Conservation (phyloP, 2,888 invertebrate genomes). For the Magallana nippona region DNA sequence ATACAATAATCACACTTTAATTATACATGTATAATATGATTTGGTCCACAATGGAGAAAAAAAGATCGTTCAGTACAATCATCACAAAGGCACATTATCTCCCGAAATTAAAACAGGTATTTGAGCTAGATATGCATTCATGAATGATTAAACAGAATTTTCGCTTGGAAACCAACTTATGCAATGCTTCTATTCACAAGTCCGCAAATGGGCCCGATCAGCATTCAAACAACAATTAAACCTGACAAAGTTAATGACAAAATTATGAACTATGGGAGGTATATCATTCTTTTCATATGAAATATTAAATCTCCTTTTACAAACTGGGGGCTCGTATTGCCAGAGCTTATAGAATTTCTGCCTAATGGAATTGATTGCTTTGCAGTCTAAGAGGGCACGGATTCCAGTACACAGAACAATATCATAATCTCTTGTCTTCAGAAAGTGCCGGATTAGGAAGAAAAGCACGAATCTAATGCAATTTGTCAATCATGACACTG, state of each 20-base stretch:
- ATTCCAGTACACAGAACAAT: slow-evolving; percentile 23
- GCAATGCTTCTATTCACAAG: not conserved
- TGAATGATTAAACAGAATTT: slow-evolving; percentile 15
- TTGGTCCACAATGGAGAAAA: not conserved
- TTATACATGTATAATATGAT: not conserved
- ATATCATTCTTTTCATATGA: slow-evolving; percentile 30
- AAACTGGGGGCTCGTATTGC: slow-evolving; percentile 8
- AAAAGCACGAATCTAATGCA: slow-evolving; percentile 27
- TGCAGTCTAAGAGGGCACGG: not conserved
- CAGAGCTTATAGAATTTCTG: slow-evolving; percentile 4
- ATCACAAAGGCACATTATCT: not conserved
- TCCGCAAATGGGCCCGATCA: slow-evolving; percentile 2
- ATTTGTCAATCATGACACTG: slow-evolving; percentile 26
- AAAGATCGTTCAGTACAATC: not conserved
- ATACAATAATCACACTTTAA: not conserved
- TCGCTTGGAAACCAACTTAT: slow-evolving; percentile 7
- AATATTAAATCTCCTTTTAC: slow-evolving; percentile 30
- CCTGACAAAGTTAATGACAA: slow-evolving; percentile 33
- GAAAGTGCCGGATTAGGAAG: slow-evolving; percentile 22
- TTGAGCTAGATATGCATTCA: slow-evolving; percentile 1
- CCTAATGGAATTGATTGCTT: slow-evolving; percentile 25
- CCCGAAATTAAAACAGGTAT: not conserved
- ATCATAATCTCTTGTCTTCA: slow-evolving; percentile 33
- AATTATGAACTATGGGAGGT: slow-evolving; percentile 33
- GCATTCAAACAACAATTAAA: slow-evolving; percentile 12